Evolutionary conservation across 2,797 vertebrate species (phyloP).

Genomic region (Hyperoplus lanceolatus): DNA sequence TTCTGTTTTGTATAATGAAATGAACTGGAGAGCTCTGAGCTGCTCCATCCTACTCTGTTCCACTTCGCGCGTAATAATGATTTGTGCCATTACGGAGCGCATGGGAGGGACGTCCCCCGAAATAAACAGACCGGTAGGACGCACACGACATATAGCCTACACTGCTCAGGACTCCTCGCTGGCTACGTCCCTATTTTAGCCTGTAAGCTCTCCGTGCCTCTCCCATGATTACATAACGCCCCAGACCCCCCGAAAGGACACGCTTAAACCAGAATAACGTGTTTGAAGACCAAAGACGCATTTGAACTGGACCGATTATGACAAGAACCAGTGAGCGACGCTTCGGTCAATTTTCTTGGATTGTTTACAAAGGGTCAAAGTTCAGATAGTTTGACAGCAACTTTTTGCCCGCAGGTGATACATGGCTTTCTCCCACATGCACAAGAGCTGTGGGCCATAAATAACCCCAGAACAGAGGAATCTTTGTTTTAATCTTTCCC

Average conservation of each 20-base stretch:
- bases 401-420: slow-evolving; percentile 16
- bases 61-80: slow-evolving; percentile 20
- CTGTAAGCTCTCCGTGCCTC: slow-evolving; percentile 16
- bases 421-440: slow-evolving; percentile 7
- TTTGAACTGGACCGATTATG: not conserved
- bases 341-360: not conserved
- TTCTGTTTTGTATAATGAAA: slow-evolving; percentile 46
- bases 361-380: not conserved
- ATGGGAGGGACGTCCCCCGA: slow-evolving; percentile 44
- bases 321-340: not conserved
- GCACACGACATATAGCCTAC: not conserved
- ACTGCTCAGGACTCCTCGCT: slow-evolving; percentile 10
- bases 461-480: slow-evolving; percentile 18
- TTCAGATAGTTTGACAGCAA: not conserved
- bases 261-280: slow-evolving; percentile 19
- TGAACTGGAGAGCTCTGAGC: slow-evolving; percentile 1
- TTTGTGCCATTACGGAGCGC: slow-evolving; percentile 14
- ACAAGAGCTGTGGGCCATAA: slow-evolving; percentile 67
- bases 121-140: slow-evolving; percentile 26
- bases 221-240: slow-evolving; percentile 42
- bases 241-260: slow-evolving; percentile 2
- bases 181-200: slow-evolving; percentile 34
- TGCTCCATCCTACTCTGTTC: slow-evolving; percentile 38
- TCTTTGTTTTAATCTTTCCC: slow-evolving; percentile 21
- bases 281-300: not conserved